These are phyloP conservation scores for Coenonympha arcania DNA, from an alignment of 2,888 invertebrate species.

Conservation along the genomic window DNA sequence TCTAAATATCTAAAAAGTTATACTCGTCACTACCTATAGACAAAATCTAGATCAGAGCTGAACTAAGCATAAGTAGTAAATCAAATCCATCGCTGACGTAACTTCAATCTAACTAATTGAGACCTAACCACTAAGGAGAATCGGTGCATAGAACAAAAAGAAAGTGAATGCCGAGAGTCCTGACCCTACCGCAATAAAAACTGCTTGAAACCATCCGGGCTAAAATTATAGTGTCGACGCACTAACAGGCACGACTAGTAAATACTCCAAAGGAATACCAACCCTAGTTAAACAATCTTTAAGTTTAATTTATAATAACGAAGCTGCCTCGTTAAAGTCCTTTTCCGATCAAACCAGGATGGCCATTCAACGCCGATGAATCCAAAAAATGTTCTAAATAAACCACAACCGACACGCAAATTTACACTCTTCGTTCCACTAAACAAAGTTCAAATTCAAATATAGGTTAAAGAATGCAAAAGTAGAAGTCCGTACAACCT, in stretches of 20 bases:
- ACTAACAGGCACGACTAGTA: slow-evolving; percentile 47
- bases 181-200: slow-evolving; percentile 72
- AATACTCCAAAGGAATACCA: slow-evolving; percentile 38
- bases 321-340: slow-evolving; percentile 33
- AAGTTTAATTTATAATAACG: slow-evolving; percentile 29
- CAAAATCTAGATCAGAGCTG: too few species aligned
- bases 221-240: slow-evolving; percentile 70
- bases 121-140: slow-evolving; percentile 39
- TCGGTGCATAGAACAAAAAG: slow-evolving; percentile 50
- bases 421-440: slow-evolving; percentile 28
- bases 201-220: slow-evolving; percentile 67
- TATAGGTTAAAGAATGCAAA: slow-evolving; percentile 31
- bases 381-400: slow-evolving; percentile 35
- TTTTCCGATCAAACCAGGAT: slow-evolving; percentile 41
- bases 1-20: too few species aligned
- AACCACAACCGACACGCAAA: slow-evolving; percentile 23
- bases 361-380: slow-evolving; percentile 51
- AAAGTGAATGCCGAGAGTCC: slow-evolving; percentile 49
- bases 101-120: slow-evolving; percentile 36
- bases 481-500: slow-evolving; percentile 41
- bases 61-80: slow-evolving; percentile 8
- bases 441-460: slow-evolving; percentile 35
- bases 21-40: too few species aligned
- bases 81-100: slow-evolving; percentile 24
- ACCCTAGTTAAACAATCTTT: slow-evolving; percentile 30